Conservation (phyloP, 1,140 invertebrate species). For the Bursaphelenchus mucronatus region DNA sequence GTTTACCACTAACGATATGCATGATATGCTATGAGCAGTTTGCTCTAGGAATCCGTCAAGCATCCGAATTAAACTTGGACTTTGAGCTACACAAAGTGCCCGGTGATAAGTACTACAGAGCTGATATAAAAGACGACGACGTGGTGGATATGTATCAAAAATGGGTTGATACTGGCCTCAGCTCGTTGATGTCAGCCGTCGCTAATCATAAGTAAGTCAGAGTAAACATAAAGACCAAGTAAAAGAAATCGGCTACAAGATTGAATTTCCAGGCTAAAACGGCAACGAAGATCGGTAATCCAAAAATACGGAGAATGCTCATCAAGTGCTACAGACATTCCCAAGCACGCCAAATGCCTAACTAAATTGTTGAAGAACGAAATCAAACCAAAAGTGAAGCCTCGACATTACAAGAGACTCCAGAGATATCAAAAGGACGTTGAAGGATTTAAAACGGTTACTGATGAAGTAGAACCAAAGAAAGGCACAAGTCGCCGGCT, state of each 20-base stretch:
- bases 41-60: no score
- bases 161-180: constrained; percentile 18
- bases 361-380: constrained; percentile 4
- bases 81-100: no score
- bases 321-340: not conserved
- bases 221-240: not conserved
- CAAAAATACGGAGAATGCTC: constrained; percentile 8
- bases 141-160: constrained; percentile 17
- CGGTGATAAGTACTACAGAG: not conserved
- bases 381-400: not conserved
- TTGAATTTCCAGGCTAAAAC: constrained; percentile 10
- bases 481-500: no score
- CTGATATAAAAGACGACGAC: constrained; percentile 11
- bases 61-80: no score
- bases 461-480: no score
- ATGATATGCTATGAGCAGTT: no score
- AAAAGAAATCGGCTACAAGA: not conserved
- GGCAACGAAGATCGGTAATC: not conserved
- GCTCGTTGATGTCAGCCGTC: constrained; percentile 11
- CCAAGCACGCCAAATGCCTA: constrained; percentile 16
- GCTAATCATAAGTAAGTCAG: constrained; percentile 6
- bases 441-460: no score
- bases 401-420: no score
- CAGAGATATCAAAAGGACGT: no score
- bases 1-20: no score